Percentiles rank a stretch among this genome's conserved stretches.
Conservation (phyloP, 2,113 vertebrate genomes). For the Myotis brandtii region DNA sequence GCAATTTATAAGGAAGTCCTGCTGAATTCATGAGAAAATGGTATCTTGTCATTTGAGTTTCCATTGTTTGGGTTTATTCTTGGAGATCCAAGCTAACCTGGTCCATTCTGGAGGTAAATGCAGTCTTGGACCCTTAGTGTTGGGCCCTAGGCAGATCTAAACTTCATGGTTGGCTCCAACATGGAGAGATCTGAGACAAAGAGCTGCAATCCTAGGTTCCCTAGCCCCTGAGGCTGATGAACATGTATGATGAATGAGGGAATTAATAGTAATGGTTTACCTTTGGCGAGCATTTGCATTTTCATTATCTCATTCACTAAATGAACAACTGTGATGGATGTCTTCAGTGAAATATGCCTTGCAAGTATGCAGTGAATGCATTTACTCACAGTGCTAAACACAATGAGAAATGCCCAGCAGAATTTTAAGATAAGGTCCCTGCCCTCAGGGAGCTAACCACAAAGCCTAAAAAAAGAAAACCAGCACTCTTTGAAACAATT, state of each 20-base stretch:
- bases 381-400: constrained; percentile 6
- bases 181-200: background rate
- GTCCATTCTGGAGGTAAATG: background rate
- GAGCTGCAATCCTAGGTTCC: background rate
- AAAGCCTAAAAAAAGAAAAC: background rate
- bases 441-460: background rate
- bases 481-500: background rate
- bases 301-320: constrained; percentile 69
- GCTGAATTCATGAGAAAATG: background rate
- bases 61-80: constrained; percentile 9
- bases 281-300: constrained; percentile 42
- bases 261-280: constrained; percentile 71
- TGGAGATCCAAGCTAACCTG: background rate
- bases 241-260: constrained; percentile 52
- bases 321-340: constrained; percentile 55
- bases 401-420: background rate
- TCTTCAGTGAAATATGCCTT: constrained; percentile 48
- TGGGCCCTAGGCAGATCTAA: background rate
- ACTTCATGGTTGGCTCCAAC: constrained; percentile 2
- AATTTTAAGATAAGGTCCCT: constrained; percentile 30
- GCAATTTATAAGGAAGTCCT: background rate
- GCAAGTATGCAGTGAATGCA: constrained; percentile 1
- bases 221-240: constrained; percentile 30
- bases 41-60: constrained; percentile 5
- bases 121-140: background rate